Conservation (phyloP, 2,797 vertebrate genomes). For the Perodicticus potto region DNA sequence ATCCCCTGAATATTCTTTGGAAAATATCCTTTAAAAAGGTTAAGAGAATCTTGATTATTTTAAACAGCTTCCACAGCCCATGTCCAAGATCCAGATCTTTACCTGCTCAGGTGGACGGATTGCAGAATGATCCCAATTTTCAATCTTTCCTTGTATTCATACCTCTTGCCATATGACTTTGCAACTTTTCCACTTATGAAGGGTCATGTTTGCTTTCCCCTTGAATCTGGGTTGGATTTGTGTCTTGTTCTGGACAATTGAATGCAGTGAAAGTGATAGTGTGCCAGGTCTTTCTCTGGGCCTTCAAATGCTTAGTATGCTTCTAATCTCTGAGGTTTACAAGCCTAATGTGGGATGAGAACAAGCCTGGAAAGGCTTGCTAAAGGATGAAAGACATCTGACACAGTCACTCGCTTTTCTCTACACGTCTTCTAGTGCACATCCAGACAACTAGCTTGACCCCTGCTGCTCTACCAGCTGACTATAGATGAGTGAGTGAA, state of each 20-base stretch:
- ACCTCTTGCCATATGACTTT: neutral
- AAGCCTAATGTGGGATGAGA: neutral
- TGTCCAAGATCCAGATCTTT: neutral
- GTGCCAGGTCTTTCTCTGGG: neutral
- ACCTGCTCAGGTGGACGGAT: neutral
- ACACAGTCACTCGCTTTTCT: neutral
- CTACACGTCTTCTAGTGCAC: neutral
- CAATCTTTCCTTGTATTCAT: neutral
- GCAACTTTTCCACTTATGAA: neutral
- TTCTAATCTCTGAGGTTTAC: neutral
- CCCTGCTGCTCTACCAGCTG: neutral
- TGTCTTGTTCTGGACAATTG: neutral
- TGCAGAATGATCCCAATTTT: neutral
- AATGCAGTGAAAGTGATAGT: neutral
- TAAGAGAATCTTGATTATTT: neutral
- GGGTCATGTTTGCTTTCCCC: neutral
- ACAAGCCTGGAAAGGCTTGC: neutral
- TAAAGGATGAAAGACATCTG: neutral
- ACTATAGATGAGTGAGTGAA: neutral
- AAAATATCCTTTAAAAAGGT: no score
- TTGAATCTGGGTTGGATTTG: neutral
- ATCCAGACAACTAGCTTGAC: neutral
- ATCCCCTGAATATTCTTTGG: no score
- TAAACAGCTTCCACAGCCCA: neutral
- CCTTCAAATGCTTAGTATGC: neutral